phyloP scores from a whole-genome alignment of 2,113 vertebrate genomes.

The Sigmodon hispidus region DNA sequence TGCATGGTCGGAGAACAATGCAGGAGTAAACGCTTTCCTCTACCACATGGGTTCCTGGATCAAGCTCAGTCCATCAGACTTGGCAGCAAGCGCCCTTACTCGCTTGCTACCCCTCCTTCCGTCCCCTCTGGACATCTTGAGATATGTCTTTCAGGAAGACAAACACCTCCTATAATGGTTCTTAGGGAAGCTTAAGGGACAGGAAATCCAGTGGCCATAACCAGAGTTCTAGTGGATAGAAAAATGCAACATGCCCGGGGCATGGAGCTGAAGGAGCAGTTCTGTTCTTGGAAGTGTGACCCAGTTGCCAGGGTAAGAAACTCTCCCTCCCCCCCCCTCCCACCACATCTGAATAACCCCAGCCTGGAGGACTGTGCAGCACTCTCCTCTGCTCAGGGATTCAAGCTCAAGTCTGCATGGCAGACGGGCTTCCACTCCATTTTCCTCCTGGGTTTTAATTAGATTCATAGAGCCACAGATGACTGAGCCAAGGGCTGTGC shows the following conservation, averaged over 20 bases:
- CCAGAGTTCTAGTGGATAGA: neutral
- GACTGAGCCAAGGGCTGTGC: neutral
- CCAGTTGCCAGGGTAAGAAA: neutral
- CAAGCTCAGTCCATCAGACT: neutral
- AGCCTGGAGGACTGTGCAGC: neutral
- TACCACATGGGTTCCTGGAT: neutral
- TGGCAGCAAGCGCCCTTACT: neutral
- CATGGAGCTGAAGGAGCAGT: neutral
- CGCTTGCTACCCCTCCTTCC: neutral
- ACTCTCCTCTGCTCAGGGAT: neutral
- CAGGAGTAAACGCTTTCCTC: neutral
- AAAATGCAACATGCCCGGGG: neutral
- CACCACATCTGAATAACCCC: neutral
- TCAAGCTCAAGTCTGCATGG: neutral
- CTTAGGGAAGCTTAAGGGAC: neutral
- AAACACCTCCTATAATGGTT: neutral
- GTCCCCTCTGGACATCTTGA: neutral
- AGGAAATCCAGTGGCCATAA: neutral
- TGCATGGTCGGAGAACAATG: neutral
- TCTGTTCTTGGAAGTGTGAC: neutral
- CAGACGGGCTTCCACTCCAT: neutral
- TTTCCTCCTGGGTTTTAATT: slow-evolving; percentile 64
- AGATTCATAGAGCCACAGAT: neutral
- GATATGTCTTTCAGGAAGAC: neutral
- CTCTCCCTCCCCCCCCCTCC: neutral